Base-by-base conservation (phyloP, 2,797 vertebrate genomes). In the Pangasius mekongensis region DNA sequence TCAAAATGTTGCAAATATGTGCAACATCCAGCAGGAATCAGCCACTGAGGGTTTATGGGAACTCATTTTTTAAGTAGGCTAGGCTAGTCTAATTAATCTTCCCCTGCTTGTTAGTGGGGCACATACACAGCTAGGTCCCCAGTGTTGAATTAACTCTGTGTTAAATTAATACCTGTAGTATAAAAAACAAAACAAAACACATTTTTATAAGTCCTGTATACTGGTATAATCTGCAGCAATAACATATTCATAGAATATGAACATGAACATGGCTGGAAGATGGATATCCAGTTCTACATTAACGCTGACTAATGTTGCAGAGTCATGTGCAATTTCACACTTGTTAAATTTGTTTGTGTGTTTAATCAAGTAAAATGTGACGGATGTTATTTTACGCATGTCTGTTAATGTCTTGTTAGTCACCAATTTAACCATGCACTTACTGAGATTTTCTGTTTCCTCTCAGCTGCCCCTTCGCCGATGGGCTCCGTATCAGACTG, bases 401-500 rank as follows among this genome's bases (percentile, higher is more conserved):
- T 86, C 76, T 56, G 74, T 10, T 14, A 52, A 52, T 58, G 14
- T 18, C 33, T 11, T n/a, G 30, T 67, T 74, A 24, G 39, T 60
- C 66, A 62, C 7, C 30, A 18, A 20, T 22, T 52, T 5, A 33
- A 62, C 24, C 54, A 30, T 22, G 43, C 33, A 84, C 22, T 30
- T 0, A 49, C 33, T 39, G 22, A 36, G 36, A 5, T 43, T 69
- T n/a, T 76, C 33, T 84, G 14, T 71, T 80, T 74, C 6, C 88
- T 20, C 62, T 81, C 78, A 91, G 85, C 74, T 62, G 90, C 54
- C 88, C 77, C 87, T 87, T 92, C 64, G 76, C 89, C 69, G 67
- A 83, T 90, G 92, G 91, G 91, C 88, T 89, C 89, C 91, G 93
- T 91, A 90, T 90, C 87, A 84, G 86, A 85, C 91, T 86, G 91